phyloP scores from a whole-genome alignment of 2,888 invertebrate species.

The Latrodectus elegans region DNA sequence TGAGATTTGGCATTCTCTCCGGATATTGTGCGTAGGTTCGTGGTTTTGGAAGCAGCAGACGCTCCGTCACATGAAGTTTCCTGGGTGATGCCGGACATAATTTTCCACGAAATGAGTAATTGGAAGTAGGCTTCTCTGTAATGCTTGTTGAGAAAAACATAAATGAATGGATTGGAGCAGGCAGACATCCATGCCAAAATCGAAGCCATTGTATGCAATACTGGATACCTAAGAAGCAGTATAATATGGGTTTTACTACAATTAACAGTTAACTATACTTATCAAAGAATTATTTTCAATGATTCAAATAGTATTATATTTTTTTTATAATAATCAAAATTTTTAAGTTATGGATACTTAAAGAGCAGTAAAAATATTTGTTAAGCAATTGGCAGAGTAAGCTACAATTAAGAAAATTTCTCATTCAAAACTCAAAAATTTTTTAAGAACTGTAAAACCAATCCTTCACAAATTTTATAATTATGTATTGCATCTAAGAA shows the following conservation, averaged over 20 bases:
- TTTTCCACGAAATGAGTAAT: slow-evolving; percentile 70
- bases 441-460: too few species aligned
- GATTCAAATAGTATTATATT: neutral
- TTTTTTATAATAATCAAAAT: neutral
- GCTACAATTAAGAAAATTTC: neutral
- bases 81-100: neutral
- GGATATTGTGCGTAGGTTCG: slow-evolving; percentile 22
- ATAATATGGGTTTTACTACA: neutral
- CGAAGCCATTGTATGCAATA: slow-evolving; percentile 87
- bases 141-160: slow-evolving; percentile 90
- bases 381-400: too few species aligned
- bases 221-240: slow-evolving; percentile 77
- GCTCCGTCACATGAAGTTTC: slow-evolving; percentile 26
- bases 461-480: too few species aligned
- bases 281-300: neutral
- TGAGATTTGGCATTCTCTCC: slow-evolving; percentile 30
- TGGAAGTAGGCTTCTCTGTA: slow-evolving; percentile 79
- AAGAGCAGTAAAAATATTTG: neutral
- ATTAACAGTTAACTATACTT: neutral
- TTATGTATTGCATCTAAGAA: too few species aligned
- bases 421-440: too few species aligned
- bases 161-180: slow-evolving; percentile 91
- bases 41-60: slow-evolving; percentile 14
- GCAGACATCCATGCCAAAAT: slow-evolving; percentile 92
- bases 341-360: neutral